Conservation (phyloP, 2,113 vertebrate species). For the Podarcis muralis region DNA sequence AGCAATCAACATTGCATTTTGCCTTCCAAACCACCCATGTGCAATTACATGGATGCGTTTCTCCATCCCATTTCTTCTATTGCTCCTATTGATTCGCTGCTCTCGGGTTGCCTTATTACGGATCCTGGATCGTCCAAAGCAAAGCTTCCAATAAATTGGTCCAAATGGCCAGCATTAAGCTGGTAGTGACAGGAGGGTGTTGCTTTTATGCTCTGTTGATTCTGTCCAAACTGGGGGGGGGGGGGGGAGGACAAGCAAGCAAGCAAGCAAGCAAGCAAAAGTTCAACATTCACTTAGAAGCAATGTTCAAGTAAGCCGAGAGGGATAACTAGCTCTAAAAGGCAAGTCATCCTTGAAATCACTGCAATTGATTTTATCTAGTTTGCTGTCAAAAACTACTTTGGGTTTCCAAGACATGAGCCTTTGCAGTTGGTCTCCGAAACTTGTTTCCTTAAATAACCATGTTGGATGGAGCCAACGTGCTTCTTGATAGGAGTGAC, state of each 20-base stretch:
- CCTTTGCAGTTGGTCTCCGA: slow-evolving; percentile 22
- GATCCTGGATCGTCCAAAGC: slow-evolving; percentile 12
- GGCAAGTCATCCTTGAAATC: slow-evolving; percentile 54
- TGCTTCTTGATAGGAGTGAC: not conserved
- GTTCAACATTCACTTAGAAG: slow-evolving; percentile 25
- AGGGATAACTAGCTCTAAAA: slow-evolving; percentile 31
- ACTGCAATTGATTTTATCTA: slow-evolving; percentile 35
- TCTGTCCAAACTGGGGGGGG: not conserved
- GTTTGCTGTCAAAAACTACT: slow-evolving; percentile 29
- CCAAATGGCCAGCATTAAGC: slow-evolving; percentile 16
- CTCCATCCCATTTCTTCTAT: slow-evolving; percentile 22
- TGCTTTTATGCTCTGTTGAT: not conserved
- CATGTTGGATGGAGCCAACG: not conserved
- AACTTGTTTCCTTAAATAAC: slow-evolving; percentile 32
- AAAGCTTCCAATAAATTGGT: not conserved
- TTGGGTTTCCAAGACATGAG: slow-evolving; percentile 21
- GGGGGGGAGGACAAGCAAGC: too few species aligned
- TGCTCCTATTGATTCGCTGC: slow-evolving; percentile 23
- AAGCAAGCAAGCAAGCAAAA: too few species aligned
- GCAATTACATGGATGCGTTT: not conserved
- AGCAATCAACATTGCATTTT: slow-evolving; percentile 18
- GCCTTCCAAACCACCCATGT: not conserved
- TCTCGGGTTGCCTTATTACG: not conserved
- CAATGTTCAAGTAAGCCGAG: slow-evolving; percentile 4
- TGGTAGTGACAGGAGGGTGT: not conserved